phyloP scores from a whole-genome alignment of 2,797 vertebrate genomes.

The Aulostomus chinensis region DNA sequence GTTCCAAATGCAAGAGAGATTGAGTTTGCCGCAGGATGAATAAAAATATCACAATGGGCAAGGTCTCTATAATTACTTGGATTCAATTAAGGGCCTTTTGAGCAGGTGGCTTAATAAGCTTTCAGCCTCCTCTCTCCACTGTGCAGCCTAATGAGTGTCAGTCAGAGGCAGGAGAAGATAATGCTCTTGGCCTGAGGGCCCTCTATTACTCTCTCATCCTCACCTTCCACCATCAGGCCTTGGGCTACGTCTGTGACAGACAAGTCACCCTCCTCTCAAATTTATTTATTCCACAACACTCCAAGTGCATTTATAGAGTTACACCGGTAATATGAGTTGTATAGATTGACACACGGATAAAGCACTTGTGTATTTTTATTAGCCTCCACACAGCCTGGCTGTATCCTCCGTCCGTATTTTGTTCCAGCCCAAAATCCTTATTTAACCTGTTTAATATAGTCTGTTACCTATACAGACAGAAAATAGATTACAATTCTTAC shows the following conservation, averaged over 20 bases:
- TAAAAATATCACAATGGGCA: constrained; percentile 80
- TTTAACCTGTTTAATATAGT: too few relatives aligned
- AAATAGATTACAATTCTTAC: too few relatives aligned
- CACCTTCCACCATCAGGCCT: constrained; percentile 55
- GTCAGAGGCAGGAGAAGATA: constrained; percentile 77
- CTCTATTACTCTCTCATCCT: constrained; percentile 68
- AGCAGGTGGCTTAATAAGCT: constrained; percentile 81
- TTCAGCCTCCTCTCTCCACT: constrained; percentile 69
- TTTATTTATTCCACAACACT: constrained; percentile 18
- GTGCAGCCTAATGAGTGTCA: constrained; percentile 80
- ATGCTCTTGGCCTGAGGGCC: constrained; percentile 70
- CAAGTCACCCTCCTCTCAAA: constrained; percentile 5
- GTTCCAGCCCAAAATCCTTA: too few relatives aligned
- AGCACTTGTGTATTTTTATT: constrained; percentile 5
- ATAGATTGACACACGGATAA: constrained; percentile 29
- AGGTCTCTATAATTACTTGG: constrained; percentile 80
- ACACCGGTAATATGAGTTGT: constrained; percentile 39
- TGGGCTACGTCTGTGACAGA: constrained; percentile 56
- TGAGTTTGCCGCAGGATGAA: constrained; percentile 78
- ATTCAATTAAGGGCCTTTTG: constrained; percentile 79
- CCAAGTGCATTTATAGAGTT: constrained; percentile 21
- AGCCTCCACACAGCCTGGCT: too few relatives aligned
- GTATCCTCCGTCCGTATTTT: too few relatives aligned
- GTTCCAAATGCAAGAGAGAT: constrained; percentile 70
- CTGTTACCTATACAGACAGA: too few relatives aligned